Percentiles rank a stretch among this genome's conserved stretches.
These are phyloP conservation scores for Ceyx margarethae DNA, from an alignment of 2,113 vertebrate genomes.

Conservation along the genomic window DNA sequence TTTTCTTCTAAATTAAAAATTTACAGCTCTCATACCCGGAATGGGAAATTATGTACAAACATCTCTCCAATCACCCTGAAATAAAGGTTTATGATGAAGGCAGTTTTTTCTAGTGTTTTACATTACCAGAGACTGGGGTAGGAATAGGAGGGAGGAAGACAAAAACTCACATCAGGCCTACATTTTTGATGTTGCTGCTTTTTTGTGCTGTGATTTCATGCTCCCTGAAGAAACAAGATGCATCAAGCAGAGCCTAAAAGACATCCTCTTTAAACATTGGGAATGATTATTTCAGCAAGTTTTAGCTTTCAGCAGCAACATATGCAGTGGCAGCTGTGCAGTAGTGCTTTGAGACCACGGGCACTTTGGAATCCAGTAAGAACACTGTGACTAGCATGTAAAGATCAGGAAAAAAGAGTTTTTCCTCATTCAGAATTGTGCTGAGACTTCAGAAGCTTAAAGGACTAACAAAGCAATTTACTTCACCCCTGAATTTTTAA, in stretches of 20 bases:
- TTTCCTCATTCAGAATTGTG: slow-evolving; percentile 51
- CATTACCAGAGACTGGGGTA: background rate
- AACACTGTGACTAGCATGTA: slow-evolving; percentile 64
- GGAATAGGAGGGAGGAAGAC: background rate
- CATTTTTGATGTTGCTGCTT: background rate
- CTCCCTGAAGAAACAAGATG: slow-evolving; percentile 59
- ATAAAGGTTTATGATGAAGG: slow-evolving; percentile 34
- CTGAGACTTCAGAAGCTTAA: slow-evolving; percentile 54
- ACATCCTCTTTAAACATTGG: slow-evolving; percentile 44
- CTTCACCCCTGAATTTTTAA: background rate
- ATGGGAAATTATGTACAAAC: background rate
- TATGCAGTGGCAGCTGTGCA: slow-evolving; percentile 68
- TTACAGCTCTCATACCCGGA: background rate
- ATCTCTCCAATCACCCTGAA: slow-evolving; percentile 5
- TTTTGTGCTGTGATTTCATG: slow-evolving; percentile 51
- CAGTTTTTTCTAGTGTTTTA: slow-evolving; percentile 15
- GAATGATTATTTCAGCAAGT: slow-evolving; percentile 72
- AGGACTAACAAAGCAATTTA: slow-evolving; percentile 15
- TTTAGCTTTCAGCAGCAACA: slow-evolving; percentile 70
- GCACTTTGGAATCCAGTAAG: slow-evolving; percentile 56
- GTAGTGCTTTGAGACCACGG: slow-evolving; percentile 40
- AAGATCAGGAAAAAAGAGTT: slow-evolving; percentile 34
- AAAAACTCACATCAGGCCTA: background rate
- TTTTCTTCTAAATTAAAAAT: background rate
- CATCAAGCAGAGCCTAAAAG: slow-evolving; percentile 54